Evolutionary conservation across 2,797 vertebrate genomes (phyloP).

Genomic region (Loris lydekkerianus): DNA sequence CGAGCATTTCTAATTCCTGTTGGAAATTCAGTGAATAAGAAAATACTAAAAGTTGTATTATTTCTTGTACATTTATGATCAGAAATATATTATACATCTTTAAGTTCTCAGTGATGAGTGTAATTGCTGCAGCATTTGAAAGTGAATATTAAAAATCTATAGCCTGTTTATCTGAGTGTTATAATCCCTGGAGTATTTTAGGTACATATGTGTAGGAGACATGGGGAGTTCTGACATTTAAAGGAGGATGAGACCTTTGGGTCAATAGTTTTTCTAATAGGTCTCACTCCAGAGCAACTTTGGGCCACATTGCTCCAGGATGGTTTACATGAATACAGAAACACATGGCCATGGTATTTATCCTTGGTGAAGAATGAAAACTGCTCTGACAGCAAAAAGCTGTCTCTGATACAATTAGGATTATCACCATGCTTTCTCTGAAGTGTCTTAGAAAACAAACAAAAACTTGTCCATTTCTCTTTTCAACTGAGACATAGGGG

Average conservation of each 20-base stretch:
- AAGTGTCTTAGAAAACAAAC: neutral
- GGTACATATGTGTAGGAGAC: neutral
- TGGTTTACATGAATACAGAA: conserved; percentile 78
- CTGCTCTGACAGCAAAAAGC: neutral
- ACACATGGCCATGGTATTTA: neutral
- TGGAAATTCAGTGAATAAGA: conserved; percentile 65
- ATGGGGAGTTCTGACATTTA: conserved; percentile 64
- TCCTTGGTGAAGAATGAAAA: neutral
- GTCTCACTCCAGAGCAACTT: conserved; percentile 61
- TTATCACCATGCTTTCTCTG: neutral
- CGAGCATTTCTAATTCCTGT: neutral
- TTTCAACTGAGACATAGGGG: neutral
- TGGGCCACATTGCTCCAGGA: conserved; percentile 66
- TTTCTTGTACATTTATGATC: conserved; percentile 13
- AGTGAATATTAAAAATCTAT: conserved; percentile 60
- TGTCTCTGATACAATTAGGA: neutral
- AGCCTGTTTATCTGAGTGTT: conserved; percentile 75
- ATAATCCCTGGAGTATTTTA: conserved; percentile 59
- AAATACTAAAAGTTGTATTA: conserved; percentile 55
- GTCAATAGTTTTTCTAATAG: conserved; percentile 79
- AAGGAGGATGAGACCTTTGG: conserved; percentile 80
- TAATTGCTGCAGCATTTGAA: conserved; percentile 73
- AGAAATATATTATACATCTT: conserved; percentile 65
- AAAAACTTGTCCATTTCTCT: neutral
- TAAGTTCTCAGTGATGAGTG: conserved; percentile 71